Evolutionary conservation across 2,113 vertebrate genomes (phyloP).

Genomic region (Cynocephalus volans): DNA sequence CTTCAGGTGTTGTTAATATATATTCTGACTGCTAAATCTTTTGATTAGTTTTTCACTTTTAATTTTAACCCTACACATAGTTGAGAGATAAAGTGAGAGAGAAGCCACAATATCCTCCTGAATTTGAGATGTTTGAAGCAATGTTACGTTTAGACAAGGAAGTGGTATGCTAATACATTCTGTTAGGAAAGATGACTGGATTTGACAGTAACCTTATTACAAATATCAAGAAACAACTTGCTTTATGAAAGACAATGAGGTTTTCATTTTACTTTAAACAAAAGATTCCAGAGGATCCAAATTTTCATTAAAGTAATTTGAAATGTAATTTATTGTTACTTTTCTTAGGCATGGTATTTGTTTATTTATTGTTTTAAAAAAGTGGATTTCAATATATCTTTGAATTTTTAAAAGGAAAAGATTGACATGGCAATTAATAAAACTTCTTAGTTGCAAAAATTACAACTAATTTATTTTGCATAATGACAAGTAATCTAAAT

Average conservation of each 20-base stretch:
- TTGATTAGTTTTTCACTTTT: constrained; percentile 36
- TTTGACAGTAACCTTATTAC: constrained; percentile 71
- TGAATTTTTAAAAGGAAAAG: constrained; percentile 49
- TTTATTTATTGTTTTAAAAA: constrained; percentile 44
- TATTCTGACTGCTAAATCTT: background rate
- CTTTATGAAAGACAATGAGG: constrained; percentile 20
- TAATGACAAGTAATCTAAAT: background rate
- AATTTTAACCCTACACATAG: constrained; percentile 27
- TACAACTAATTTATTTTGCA: constrained; percentile 52
- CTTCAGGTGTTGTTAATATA: background rate
- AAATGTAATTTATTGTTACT: constrained; percentile 49
- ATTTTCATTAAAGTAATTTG: constrained; percentile 42
- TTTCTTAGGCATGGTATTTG: background rate
- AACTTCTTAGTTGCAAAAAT: constrained; percentile 7
- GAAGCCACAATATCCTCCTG: background rate
- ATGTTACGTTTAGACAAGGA: background rate
- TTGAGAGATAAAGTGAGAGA: constrained; percentile 8
- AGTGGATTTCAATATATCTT: background rate
- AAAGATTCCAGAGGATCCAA: constrained; percentile 22
- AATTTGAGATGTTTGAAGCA: constrained; percentile 31
- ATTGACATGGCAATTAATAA: background rate
- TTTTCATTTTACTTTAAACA: constrained; percentile 74
- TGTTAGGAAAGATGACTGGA: constrained; percentile 65
- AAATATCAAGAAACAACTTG: constrained; percentile 75
- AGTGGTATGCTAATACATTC: background rate